Evolutionary conservation across 2,888 invertebrate genomes (phyloP).

Genomic region (Sclerodermus sp.): DNA sequence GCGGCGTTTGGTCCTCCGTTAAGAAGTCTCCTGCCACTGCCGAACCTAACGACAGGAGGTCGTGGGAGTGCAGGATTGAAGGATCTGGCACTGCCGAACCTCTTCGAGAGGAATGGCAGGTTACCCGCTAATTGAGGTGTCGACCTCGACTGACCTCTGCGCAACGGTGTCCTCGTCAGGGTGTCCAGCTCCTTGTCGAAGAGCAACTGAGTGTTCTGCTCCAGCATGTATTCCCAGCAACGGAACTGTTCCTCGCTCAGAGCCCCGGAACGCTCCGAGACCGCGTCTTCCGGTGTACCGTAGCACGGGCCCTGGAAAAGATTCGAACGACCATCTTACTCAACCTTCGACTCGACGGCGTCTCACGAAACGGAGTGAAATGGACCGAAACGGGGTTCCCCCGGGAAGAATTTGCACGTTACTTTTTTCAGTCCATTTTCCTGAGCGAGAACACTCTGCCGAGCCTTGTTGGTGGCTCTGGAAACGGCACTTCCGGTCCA

Average conservation of each 20-base stretch:
- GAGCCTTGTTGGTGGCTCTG: slow-evolving; percentile 41
- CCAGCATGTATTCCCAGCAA: slow-evolving; percentile 92
- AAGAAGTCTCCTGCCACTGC: slow-evolving; percentile 64
- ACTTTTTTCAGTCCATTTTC: slow-evolving; percentile 47
- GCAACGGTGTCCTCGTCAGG: slow-evolving; percentile 60
- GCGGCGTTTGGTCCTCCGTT: slow-evolving; percentile 82
- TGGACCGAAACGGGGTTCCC: too few species aligned
- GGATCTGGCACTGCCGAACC: slow-evolving; percentile 79
- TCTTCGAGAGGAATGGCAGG: slow-evolving; percentile 60
- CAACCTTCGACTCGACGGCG: too few species aligned
- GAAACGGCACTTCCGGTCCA: slow-evolving; percentile 47
- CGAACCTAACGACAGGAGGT: slow-evolving; percentile 63
- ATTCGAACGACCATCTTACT: neutral
- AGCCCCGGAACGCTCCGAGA: slow-evolving; percentile 42
- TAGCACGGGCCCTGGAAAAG: slow-evolving; percentile 26
- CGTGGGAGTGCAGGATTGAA: slow-evolving; percentile 65
- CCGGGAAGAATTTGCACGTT: too few species aligned
- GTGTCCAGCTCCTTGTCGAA: slow-evolving; percentile 88
- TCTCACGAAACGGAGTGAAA: too few species aligned
- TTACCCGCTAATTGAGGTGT: slow-evolving; percentile 49
- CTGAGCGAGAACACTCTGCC: slow-evolving; percentile 46
- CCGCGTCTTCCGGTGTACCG: slow-evolving; percentile 62
- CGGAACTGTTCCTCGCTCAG: slow-evolving; percentile 83
- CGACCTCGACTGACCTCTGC: slow-evolving; percentile 62
- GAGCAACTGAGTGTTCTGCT: slow-evolving; percentile 84